Conservation (phyloP, 2,888 invertebrate genomes). For the Drosophila kambysellisi region DNA sequence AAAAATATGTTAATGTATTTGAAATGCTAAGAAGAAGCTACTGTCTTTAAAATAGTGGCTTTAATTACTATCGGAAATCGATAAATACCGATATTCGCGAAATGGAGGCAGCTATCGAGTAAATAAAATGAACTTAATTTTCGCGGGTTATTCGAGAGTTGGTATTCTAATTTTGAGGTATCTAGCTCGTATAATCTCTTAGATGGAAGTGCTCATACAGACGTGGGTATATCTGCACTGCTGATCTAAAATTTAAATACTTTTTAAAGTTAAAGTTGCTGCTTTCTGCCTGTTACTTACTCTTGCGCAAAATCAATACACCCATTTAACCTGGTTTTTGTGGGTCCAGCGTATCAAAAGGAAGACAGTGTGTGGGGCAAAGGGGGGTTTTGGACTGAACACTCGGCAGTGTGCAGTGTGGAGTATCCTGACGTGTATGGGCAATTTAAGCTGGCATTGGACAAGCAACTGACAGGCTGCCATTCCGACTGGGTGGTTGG, state of each 20-base stretch:
- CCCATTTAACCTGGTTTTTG: not conserved
- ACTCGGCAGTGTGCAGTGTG: slow-evolving; percentile 25
- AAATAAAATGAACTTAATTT: not conserved
- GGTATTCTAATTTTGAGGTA: not conserved
- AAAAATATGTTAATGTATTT: not conserved
- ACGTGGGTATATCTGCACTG: not conserved
- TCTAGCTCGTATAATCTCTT: not conserved
- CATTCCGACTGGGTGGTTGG: not conserved
- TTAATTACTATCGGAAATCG: not conserved
- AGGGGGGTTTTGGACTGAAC: slow-evolving; percentile 5
- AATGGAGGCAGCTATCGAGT: not conserved
- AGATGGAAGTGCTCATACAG: not conserved
- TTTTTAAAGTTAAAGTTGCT: not conserved
- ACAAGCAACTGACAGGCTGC: slow-evolving; percentile 72
- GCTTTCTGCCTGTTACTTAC: not conserved
- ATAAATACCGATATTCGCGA: not conserved
- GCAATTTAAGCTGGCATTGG: slow-evolving; percentile 81
- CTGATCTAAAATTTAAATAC: not conserved
- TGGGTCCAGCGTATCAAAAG: not conserved
- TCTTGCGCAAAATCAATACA: not conserved
- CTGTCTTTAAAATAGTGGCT: not conserved
- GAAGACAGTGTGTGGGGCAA: not conserved
- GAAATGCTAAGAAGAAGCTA: not conserved
- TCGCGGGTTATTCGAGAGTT: not conserved
- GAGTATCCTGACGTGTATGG: slow-evolving; percentile 75